Conservation (phyloP, 2,797 vertebrate species). For the Sebastolobus alascanus region DNA sequence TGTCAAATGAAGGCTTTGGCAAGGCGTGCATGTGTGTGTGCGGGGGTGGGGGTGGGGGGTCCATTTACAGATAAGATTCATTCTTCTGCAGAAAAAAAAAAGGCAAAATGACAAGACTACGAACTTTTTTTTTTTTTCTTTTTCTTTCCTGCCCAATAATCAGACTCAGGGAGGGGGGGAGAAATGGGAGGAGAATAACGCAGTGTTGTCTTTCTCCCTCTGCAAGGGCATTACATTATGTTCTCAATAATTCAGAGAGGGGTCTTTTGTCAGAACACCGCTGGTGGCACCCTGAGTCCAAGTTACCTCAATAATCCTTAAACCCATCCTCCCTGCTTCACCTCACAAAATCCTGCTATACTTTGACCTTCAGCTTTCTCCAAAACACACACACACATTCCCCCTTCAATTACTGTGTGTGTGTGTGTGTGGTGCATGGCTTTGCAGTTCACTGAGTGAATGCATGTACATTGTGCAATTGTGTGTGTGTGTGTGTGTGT, state of each 20-base stretch:
- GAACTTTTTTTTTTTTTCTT: conserved; percentile 59
- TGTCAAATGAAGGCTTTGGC: conserved; percentile 62
- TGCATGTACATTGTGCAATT: not conserved
- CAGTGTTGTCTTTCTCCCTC: conserved; percentile 74
- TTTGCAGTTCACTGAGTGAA: conserved; percentile 39
- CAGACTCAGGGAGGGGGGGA: conserved; percentile 36
- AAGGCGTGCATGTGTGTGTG: conserved; percentile 15
- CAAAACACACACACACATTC: conserved; percentile 36
- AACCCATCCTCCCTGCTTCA: conserved; percentile 52
- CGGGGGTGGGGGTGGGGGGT: conserved; percentile 43
- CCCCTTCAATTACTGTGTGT: not conserved
- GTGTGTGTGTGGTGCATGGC: not conserved
- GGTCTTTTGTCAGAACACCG: conserved; percentile 56
- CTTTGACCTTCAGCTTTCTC: conserved; percentile 57
- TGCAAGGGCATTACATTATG: conserved; percentile 74
- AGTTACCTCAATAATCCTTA: conserved; percentile 62
- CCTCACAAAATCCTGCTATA: conserved; percentile 38
- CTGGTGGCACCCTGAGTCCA: conserved; percentile 44
- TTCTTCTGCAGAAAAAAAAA: conserved; percentile 58
- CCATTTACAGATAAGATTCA: conserved; percentile 83
- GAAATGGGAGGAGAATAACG: conserved; percentile 53
- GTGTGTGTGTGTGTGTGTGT: conserved; percentile 1
- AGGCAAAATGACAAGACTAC: conserved; percentile 46
- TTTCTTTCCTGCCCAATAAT: conserved; percentile 65
- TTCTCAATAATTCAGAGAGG: conserved; percentile 79